Evolutionary conservation across 1,140 invertebrate species (phyloP), one percentile per base, ranked within the genome.

Genomic region (Octopus sinensis): DNA sequence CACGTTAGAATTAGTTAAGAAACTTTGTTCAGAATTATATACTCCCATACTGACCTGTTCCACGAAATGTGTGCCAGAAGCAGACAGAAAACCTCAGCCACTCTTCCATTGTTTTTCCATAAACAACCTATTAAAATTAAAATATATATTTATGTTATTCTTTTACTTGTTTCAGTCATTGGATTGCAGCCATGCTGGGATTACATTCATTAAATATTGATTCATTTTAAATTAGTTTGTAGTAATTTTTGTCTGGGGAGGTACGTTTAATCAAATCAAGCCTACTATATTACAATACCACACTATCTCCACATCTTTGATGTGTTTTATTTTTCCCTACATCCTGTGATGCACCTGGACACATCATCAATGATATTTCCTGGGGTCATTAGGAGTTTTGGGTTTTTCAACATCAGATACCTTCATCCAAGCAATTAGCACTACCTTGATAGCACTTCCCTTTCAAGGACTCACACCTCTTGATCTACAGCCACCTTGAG

Each of bases 41-140:
- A 0, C 23, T 23, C 23, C 23, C 23, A 78, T 77, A 82, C 82
- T 84, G 84, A 91, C 91, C 91, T 81, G 89, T 90, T 80, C 91
- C 91, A 77, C 92, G 84, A 86, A 92, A 92, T 30, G 92, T 91
- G 84, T 92, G 92, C 89, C 90, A 92, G 84, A 91, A 92, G 81
- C 91, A 92, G 0, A 94, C 91, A 56, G 93, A 93, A 83, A 92
- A 93, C 76, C 93, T 90, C n/a, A 94, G 90, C 93, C 93, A 94
- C 17, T 94, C 93, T 85, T 93, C 93, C 93, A 94, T 94, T 5
- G 92, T 90, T 76, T 85, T 87, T 6, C 91, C 91, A 80, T 86
- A 80, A 4, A 92, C 88, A 53, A 89, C 86, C 90, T 91, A 80
- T 13, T 84, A 56, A 13, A 17, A 5, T 6, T 6, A 71, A 71